These are phyloP conservation scores for Oncopodura yosiiana DNA, from an alignment of 1,140 invertebrate genomes.

Conservation along the genomic window DNA sequence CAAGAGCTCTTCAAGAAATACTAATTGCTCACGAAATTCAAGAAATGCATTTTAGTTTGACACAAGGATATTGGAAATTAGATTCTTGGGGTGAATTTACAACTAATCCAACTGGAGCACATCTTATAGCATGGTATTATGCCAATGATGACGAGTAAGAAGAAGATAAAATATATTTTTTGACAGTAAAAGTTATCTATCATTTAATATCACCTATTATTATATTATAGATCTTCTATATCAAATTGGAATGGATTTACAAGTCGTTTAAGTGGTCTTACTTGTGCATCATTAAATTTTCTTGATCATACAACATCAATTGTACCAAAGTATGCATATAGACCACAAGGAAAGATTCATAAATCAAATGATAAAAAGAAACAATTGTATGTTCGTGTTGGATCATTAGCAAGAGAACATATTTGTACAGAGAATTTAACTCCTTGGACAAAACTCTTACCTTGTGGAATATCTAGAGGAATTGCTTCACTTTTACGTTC, in stretches of 20 bases:
- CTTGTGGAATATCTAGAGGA: slow-evolving; percentile 76
- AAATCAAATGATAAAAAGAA: slow-evolving; percentile 44
- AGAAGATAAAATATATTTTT: background rate
- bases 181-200: background rate
- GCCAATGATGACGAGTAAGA: slow-evolving; percentile 44
- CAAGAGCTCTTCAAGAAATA: slow-evolving; percentile 81
- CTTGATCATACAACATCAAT: slow-evolving; percentile 81
- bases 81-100: slow-evolving; percentile 84
- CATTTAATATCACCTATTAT: slow-evolving; percentile 1
- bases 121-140: slow-evolving; percentile 86
- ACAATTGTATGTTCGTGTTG: slow-evolving; percentile 58
- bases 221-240: slow-evolving; percentile 28
- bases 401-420: slow-evolving; percentile 82
- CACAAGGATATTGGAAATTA: slow-evolving; percentile 86
- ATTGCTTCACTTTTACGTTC: slow-evolving; percentile 81
- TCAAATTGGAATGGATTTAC: slow-evolving; percentile 76
- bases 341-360: slow-evolving; percentile 54
- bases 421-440: slow-evolving; percentile 98
- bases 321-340: slow-evolving; percentile 68
- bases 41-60: slow-evolving; percentile 83
- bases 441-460: slow-evolving; percentile 92
- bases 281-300: slow-evolving; percentile 94
- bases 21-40: slow-evolving; percentile 70
- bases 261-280: slow-evolving; percentile 79
- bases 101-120: slow-evolving; percentile 81